A percentile compares a stretch with the other conserved stretches of the same genome.
These are phyloP conservation scores for Hirudinaria manillensis DNA, from an alignment of 2,888 invertebrate species.

Conservation along the genomic window DNA sequence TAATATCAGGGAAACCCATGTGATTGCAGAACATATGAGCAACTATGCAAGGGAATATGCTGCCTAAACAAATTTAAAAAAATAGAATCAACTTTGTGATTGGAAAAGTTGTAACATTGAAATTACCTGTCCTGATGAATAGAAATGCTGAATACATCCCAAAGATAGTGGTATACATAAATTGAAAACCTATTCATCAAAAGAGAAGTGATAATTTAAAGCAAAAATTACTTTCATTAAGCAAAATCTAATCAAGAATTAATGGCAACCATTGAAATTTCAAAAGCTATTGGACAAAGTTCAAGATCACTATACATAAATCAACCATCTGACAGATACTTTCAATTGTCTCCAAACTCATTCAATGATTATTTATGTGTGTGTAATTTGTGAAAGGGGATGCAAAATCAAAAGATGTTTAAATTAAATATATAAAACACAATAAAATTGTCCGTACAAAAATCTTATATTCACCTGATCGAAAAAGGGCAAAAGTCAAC, in stretches of 20 bases:
- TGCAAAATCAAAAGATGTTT: no score
- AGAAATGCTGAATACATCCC: slow-evolving; percentile 89
- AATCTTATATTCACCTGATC: no score
- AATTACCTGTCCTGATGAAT: slow-evolving; percentile 73
- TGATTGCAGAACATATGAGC: slow-evolving; percentile 92
- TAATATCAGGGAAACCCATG: slow-evolving; percentile 88
- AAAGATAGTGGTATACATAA: slow-evolving; percentile 82
- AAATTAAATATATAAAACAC: no score
- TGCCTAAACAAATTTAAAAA: slow-evolving; percentile 54
- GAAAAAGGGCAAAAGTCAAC: no score
- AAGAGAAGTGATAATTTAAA: slow-evolving; percentile 28
- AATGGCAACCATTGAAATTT: no score
- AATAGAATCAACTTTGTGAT: not conserved
- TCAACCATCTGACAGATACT: no score
- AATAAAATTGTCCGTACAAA: no score
- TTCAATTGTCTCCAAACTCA: no score
- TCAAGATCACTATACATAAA: no score
- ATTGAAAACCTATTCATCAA: slow-evolving; percentile 64
- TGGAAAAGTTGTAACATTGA: not conserved
- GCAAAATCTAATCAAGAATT: not conserved
- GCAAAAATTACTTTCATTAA: not conserved
- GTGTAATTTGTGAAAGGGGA: no score
- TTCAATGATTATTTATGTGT: no score
- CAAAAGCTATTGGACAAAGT: no score
- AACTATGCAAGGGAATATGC: slow-evolving; percentile 77